Evolutionary conservation across 2,113 vertebrate species (phyloP).

Genomic region (Callopanchax toddi): DNA sequence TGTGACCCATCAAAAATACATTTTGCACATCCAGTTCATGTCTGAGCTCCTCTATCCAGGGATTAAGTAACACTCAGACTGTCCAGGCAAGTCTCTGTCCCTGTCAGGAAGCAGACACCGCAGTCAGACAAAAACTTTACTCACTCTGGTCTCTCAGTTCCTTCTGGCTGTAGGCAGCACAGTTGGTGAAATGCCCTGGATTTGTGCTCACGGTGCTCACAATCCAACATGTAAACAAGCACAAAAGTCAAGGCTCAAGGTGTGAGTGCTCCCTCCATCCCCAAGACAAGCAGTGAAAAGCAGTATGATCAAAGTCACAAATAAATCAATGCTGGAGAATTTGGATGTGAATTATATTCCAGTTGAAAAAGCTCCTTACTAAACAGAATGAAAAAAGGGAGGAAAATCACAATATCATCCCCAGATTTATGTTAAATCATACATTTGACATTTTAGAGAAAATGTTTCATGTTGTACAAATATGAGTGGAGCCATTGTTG

Average conservation of each 20-base stretch:
- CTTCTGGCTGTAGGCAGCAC: neutral
- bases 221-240: conserved; percentile 35
- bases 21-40: conserved; percentile 18
- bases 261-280: conserved; percentile 32
- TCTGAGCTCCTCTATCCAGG: conserved; percentile 45
- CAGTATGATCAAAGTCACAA: conserved; percentile 12
- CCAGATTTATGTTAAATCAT: conserved; percentile 28
- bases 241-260: conserved; percentile 21
- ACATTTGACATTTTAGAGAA: conserved; percentile 30
- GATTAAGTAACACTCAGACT: conserved; percentile 49
- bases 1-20: conserved; percentile 25
- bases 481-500: conserved; percentile 16
- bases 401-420: neutral
- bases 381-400: neutral
- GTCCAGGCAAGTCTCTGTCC: conserved; percentile 42
- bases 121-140: conserved; percentile 27
- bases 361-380: neutral
- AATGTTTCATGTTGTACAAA: neutral
- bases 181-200: conserved; percentile 10
- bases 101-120: conserved; percentile 31
- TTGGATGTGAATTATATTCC: conserved; percentile 27
- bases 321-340: conserved; percentile 31
- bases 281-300: conserved; percentile 30
- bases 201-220: neutral
- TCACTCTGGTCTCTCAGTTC: conserved; percentile 12